Evolutionary conservation across 1,140 invertebrate species (phyloP).

Genomic region (Nautilus pompilius): DNA sequence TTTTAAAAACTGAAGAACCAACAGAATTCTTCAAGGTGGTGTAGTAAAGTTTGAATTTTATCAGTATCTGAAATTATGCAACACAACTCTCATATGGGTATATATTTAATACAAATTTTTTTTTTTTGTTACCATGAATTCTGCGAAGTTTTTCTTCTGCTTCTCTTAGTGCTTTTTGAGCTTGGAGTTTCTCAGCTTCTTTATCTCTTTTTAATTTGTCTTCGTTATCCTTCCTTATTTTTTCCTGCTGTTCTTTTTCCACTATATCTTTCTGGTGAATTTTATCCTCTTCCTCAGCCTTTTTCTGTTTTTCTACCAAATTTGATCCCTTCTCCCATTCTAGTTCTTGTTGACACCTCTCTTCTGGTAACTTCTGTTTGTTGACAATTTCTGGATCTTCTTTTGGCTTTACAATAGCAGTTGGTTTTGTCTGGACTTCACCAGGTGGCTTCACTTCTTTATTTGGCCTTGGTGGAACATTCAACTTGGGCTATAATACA

Average conservation of each 20-base stretch:
- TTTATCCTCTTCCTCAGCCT: neutral
- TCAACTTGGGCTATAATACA: no score
- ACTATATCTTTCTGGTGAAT: neutral
- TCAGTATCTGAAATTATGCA: no score
- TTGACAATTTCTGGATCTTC: no score
- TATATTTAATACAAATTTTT: no score
- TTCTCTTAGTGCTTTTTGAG: constrained; percentile 19
- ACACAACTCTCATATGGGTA: no score
- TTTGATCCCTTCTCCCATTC: neutral
- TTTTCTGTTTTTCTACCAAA: neutral
- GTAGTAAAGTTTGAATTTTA: no score
- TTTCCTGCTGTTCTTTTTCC: constrained; percentile 50
- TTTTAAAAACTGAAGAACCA: no score
- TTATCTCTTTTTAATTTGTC: constrained; percentile 16
- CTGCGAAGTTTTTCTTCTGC: constrained; percentile 29
- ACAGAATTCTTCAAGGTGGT: no score
- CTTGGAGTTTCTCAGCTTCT: constrained; percentile 19
- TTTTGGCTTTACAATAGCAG: no score
- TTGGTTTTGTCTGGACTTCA: no score
- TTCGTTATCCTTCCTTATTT: constrained; percentile 54
- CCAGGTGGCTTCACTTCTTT: no score
- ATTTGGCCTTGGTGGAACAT: no score
- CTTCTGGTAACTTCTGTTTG: neutral
- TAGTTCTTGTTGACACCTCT: neutral
- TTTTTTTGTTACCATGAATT: constrained; percentile 27